Conservation (phyloP, 2,888 invertebrate genomes). For the Pomacea canaliculata region DNA sequence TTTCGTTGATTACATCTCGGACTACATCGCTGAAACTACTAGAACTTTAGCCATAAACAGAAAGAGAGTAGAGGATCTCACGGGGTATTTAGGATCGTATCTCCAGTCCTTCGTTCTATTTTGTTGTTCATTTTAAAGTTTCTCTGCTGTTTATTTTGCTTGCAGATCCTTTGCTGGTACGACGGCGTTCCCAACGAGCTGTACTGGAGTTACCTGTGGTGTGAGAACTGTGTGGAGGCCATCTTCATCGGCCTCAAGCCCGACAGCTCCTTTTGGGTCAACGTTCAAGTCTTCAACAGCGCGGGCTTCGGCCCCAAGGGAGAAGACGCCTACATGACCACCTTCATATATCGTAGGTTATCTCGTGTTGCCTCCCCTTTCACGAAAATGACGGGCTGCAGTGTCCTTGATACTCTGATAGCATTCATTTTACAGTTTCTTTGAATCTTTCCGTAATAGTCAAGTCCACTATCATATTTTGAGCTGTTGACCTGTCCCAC, state of each 20-base stretch:
- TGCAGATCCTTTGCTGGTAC: slow-evolving; percentile 36
- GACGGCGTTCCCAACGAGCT: neutral
- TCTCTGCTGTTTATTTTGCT: neutral
- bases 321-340: slow-evolving; percentile 74
- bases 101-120: too few relatives aligned
- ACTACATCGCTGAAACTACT: too few relatives aligned
- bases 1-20: too few relatives aligned
- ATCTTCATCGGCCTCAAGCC: slow-evolving; percentile 92
- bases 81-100: too few relatives aligned
- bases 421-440: neutral
- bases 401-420: neutral
- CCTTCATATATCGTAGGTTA: slow-evolving; percentile 43
- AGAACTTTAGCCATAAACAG: too few relatives aligned
- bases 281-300: slow-evolving; percentile 95
- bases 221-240: slow-evolving; percentile 86
- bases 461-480: too few relatives aligned
- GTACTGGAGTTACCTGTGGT: slow-evolving; percentile 47
- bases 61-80: too few relatives aligned
- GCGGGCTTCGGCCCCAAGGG: slow-evolving; percentile 97
- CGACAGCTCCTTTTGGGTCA: slow-evolving; percentile 90
- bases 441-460: too few relatives aligned
- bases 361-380: neutral
- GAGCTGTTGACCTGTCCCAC: too few relatives aligned
- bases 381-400: neutral
- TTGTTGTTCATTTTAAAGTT: too few relatives aligned